phyloP scores from a whole-genome alignment of 1,140 invertebrate genomes.

The Lasioglossum baleicum region DNA sequence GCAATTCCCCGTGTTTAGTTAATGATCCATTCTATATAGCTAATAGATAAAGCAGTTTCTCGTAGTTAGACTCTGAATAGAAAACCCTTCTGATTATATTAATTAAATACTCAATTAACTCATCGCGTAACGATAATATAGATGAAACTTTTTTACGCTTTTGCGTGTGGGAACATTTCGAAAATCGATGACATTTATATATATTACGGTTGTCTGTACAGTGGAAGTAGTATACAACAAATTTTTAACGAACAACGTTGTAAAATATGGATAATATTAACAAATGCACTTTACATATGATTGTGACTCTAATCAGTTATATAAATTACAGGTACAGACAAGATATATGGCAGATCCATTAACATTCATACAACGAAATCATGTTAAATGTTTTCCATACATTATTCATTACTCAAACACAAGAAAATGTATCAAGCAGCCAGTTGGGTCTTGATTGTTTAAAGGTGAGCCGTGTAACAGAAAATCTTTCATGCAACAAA shows the following conservation, averaged over 20 bases:
- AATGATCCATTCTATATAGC: slow-evolving; percentile 4
- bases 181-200: background rate
- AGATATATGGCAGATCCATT: background rate
- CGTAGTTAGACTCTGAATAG: slow-evolving; percentile 42
- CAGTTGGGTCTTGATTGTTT: too few species aligned
- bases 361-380: background rate
- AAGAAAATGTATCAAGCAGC: too few species aligned
- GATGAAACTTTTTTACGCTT: slow-evolving; percentile 21
- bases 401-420: too few species aligned
- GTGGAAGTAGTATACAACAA: slow-evolving; percentile 1
- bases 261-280: slow-evolving; percentile 54
- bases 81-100: slow-evolving; percentile 23
- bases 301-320: background rate
- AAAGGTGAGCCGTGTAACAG: too few species aligned
- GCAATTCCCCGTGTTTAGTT: slow-evolving; percentile 31
- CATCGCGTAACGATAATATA: slow-evolving; percentile 32
- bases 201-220: slow-evolving; percentile 1
- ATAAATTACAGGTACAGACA: background rate
- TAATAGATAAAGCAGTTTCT: slow-evolving; percentile 7
- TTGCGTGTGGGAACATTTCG: background rate
- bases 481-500: too few species aligned
- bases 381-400: too few species aligned
- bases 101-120: slow-evolving; percentile 36
- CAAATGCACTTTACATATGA: slow-evolving; percentile 9
- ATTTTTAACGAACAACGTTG: slow-evolving; percentile 32